Evolutionary conservation across 2,797 vertebrate genomes (phyloP).

Genomic region (Amniataba percoides): DNA sequence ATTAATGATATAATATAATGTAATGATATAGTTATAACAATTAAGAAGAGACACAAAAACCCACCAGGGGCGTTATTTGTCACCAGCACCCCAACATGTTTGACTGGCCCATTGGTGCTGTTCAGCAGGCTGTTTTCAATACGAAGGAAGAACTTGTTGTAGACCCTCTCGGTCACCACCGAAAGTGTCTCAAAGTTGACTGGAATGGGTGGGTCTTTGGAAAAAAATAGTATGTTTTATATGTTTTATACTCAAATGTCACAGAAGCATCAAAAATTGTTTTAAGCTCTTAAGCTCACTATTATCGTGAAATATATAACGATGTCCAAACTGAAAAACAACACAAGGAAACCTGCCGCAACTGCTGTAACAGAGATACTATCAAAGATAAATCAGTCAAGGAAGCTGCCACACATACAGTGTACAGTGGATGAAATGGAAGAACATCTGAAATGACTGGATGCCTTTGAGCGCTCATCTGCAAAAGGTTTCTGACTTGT

Average conservation of each 20-base stretch:
- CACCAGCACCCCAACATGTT: slow-evolving; percentile 76
- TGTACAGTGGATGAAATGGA: background rate
- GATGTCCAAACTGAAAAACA: background rate
- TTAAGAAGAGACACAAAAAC: slow-evolving; percentile 23
- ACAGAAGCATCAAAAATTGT: background rate
- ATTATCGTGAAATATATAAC: background rate
- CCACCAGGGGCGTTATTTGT: slow-evolving; percentile 24
- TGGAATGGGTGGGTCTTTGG: slow-evolving; percentile 67
- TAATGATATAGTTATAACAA: background rate
- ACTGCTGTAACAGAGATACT: background rate
- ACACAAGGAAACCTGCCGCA: background rate
- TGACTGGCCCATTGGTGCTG: slow-evolving; percentile 67
- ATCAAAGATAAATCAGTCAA: background rate
- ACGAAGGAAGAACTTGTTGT: slow-evolving; percentile 64
- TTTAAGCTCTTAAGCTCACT: background rate
- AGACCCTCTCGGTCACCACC: fast-evolving
- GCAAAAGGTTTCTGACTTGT: background rate
- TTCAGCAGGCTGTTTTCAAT: slow-evolving; percentile 49
- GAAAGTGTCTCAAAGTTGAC: fast-evolving
- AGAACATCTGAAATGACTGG: background rate
- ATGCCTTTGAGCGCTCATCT: background rate
- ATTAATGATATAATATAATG: no score
- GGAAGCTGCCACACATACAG: background rate
- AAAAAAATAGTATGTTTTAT: background rate
- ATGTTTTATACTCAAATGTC: background rate